phyloP scores from a whole-genome alignment of 1,140 invertebrate genomes.

The Berghia stephanieae region DNA sequence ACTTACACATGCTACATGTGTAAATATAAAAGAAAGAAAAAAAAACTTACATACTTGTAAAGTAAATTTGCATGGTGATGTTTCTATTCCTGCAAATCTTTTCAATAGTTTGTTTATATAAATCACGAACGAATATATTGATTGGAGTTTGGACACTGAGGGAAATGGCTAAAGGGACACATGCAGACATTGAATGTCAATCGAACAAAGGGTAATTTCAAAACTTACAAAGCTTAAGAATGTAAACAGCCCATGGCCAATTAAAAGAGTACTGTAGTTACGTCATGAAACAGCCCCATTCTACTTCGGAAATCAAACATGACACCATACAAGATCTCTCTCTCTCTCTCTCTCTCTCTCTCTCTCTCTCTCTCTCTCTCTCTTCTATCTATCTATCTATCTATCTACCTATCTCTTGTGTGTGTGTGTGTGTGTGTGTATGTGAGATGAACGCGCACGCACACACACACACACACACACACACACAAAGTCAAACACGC shows the following conservation, averaged over 20 bases:
- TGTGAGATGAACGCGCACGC: neutral
- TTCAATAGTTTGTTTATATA: too few relatives aligned
- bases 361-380: neutral
- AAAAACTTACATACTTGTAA: too few relatives aligned
- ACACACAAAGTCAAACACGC: neutral
- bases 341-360: slow-evolving; percentile 19
- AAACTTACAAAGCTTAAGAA: too few relatives aligned
- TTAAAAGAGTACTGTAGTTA: neutral
- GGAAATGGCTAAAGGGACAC: neutral
- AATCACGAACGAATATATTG: neutral
- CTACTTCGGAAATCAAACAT: neutral
- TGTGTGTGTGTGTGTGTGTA: neutral
- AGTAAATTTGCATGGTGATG: too few relatives aligned
- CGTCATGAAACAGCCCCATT: neutral
- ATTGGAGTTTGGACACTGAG: neutral
- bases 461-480: neutral
- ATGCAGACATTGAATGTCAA: neutral
- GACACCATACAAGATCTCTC: neutral
- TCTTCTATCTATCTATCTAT: slow-evolving; percentile 1
- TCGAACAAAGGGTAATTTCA: too few relatives aligned
- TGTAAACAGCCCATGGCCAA: too few relatives aligned
- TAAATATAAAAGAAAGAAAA: too few relatives aligned
- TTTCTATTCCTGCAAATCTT: too few relatives aligned
- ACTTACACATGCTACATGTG: too few relatives aligned
- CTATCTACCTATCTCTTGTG: neutral